Conservation (phyloP, 2,113 vertebrate species). For the Smithornis capensis region DNA sequence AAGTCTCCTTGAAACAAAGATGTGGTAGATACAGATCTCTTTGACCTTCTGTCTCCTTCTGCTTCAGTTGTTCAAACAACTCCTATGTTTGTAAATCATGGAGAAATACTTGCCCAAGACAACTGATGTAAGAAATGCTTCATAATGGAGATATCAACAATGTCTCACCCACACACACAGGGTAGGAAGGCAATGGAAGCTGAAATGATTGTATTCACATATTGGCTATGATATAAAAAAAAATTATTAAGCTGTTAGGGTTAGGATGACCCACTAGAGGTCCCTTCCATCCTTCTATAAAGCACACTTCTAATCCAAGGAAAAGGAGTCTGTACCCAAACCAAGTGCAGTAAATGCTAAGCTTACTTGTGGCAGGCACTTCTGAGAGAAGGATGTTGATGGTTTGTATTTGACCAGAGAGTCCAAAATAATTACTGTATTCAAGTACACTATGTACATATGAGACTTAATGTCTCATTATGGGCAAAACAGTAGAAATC, state of each 20-base stretch:
- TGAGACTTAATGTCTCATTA: background rate
- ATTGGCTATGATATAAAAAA: background rate
- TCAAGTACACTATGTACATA: background rate
- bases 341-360: conserved; percentile 20
- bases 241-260: conserved; percentile 62
- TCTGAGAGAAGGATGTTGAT: background rate
- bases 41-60: conserved; percentile 15
- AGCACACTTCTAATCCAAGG: conserved; percentile 43
- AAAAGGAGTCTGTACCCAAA: conserved; percentile 51
- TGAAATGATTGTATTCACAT: background rate
- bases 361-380: background rate
- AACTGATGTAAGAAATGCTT: conserved; percentile 28
- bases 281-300: conserved; percentile 68
- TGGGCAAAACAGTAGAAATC: background rate
- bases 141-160: background rate
- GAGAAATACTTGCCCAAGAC: background rate
- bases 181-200: background rate
- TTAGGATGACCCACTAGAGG: conserved; percentile 72
- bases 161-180: background rate
- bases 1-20: background rate
- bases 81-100: conserved; percentile 15
- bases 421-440: background rate
- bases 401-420: background rate
- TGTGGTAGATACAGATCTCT: background rate
- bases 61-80: background rate